A percentile compares a stretch with the other conserved stretches of the same genome.
phyloP scores from a whole-genome alignment of 2,797 vertebrate genomes.

The Urosaurus nigricauda region DNA sequence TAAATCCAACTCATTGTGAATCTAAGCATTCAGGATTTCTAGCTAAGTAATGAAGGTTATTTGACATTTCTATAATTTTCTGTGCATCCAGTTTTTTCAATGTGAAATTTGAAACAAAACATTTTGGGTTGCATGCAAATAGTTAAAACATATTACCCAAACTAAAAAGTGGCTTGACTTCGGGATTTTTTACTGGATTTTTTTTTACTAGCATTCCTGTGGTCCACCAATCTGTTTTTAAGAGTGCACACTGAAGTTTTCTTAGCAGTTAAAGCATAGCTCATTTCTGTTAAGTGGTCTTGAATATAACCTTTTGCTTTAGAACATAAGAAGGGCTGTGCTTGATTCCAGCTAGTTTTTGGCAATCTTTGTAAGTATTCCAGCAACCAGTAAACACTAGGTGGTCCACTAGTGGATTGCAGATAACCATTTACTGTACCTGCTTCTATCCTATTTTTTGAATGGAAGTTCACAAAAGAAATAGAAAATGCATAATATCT shows the following conservation, averaged over 20 bases:
- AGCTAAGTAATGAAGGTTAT: neutral
- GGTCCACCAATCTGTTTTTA: neutral
- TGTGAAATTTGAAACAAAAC: neutral
- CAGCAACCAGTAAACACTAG: neutral
- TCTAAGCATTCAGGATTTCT: neutral
- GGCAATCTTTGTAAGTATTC: neutral
- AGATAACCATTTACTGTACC: neutral
- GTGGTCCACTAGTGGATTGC: neutral
- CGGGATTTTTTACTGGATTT: neutral
- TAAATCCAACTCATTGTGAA: neutral
- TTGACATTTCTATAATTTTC: neutral
- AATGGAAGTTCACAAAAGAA: slow-evolving; percentile 28
- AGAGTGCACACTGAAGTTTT: neutral
- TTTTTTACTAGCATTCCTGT: neutral
- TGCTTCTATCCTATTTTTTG: slow-evolving; percentile 1
- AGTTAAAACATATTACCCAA: neutral
- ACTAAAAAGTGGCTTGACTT: neutral
- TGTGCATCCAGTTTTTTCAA: neutral
- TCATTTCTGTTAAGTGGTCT: slow-evolving; percentile 1
- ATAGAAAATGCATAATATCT: slow-evolving; percentile 26
- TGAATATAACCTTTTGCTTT: slow-evolving; percentile 6
- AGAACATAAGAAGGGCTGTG: neutral
- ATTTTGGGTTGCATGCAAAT: neutral
- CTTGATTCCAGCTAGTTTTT: slow-evolving; percentile 5
- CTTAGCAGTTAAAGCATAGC: neutral